Percentiles rank a stretch among this genome's conserved stretches.
Conservation (phyloP, 2,888 invertebrate species). For the Melinopterus prodromus region DNA sequence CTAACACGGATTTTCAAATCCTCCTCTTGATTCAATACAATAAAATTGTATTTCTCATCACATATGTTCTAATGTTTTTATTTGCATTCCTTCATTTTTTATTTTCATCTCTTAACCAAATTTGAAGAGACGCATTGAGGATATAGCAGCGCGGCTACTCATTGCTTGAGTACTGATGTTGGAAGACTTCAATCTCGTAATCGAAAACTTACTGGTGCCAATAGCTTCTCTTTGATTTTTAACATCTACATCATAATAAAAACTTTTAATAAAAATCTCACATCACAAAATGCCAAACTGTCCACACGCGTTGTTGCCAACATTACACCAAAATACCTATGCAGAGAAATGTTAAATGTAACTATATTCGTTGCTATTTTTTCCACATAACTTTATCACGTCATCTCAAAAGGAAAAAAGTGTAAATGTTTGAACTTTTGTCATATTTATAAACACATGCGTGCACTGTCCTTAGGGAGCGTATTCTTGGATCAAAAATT, state of each 20-base stretch:
- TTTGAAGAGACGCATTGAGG: constrained; percentile 57
- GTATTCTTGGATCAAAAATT: neutral
- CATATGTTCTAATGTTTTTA: constrained; percentile 63
- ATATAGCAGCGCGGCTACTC: constrained; percentile 51
- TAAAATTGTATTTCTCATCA: constrained; percentile 60
- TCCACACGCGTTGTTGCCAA: constrained; percentile 62
- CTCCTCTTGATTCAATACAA: constrained; percentile 53
- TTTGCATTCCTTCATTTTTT: constrained; percentile 62
- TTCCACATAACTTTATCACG: constrained; percentile 20
- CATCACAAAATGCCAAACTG: constrained; percentile 63
- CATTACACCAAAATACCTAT: constrained; percentile 42
- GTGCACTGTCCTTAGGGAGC: neutral
- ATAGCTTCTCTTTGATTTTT: constrained; percentile 55
- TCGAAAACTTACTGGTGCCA: constrained; percentile 52
- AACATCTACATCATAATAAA: constrained; percentile 58
- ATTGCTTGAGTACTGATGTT: constrained; percentile 53
- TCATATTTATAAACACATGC: constrained; percentile 30
- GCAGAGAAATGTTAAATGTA: constrained; percentile 38
- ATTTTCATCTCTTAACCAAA: constrained; percentile 62
- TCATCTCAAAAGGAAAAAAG: constrained; percentile 26
- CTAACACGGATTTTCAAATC: constrained; percentile 48
- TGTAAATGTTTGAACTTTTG: constrained; percentile 18
- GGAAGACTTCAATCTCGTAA: constrained; percentile 48
- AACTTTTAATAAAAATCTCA: constrained; percentile 61
- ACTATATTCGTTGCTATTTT: constrained; percentile 28